phyloP scores from a whole-genome alignment of 2,888 invertebrate genomes.

The Brenthis daphne region DNA sequence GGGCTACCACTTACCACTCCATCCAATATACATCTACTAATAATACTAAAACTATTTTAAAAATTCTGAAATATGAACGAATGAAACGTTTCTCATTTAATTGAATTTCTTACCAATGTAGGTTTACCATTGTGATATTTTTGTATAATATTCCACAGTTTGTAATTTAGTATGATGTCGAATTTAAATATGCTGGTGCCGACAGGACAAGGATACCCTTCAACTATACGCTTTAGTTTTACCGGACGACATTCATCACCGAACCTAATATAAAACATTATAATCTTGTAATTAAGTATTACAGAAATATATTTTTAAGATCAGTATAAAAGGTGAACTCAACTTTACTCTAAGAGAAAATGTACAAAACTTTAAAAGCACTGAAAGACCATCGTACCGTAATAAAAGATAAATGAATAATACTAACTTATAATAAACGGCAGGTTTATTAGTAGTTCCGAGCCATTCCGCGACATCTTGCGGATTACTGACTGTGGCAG shows the following conservation, averaged over 20 bases:
- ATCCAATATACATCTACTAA: too few relatives aligned
- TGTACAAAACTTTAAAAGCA: too few relatives aligned
- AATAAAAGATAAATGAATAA: neutral
- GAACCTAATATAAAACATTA: constrained; percentile 70
- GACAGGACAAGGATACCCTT: constrained; percentile 84
- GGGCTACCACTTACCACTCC: too few relatives aligned
- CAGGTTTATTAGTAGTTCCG: constrained; percentile 70
- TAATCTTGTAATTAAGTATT: too few relatives aligned
- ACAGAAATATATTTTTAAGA: too few relatives aligned
- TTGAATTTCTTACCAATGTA: constrained; percentile 77
- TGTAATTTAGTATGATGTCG: constrained; percentile 89
- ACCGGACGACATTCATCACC: constrained; percentile 89
- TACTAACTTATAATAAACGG: constrained; percentile 78
- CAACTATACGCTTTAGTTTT: constrained; percentile 86
- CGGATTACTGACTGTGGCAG: constrained; percentile 90
- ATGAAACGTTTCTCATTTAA: neutral
- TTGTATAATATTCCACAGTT: constrained; percentile 85
- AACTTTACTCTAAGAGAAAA: too few relatives aligned
- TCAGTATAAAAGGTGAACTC: too few relatives aligned
- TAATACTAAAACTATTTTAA: too few relatives aligned
- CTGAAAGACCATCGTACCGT: neutral
- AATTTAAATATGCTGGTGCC: constrained; percentile 86
- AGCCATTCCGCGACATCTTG: constrained; percentile 89
- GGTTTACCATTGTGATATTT: constrained; percentile 88
- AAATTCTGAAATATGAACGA: neutral